These are phyloP conservation scores for Coturnix japonica DNA, from an alignment of 2,113 vertebrate species.

Conservation along the genomic window DNA sequence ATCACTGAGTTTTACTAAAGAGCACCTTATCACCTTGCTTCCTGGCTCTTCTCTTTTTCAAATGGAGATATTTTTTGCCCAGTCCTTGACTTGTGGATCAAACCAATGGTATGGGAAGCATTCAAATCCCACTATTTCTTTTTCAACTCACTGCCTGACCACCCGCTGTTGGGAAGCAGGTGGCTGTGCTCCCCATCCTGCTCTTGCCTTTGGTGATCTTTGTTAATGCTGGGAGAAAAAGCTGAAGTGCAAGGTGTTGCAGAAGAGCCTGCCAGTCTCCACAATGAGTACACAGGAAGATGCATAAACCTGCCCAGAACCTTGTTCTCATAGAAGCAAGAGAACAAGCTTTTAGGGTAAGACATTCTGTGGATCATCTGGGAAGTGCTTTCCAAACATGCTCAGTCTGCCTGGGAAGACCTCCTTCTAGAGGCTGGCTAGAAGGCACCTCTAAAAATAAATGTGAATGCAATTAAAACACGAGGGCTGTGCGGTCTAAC, in stretches of 20 bases:
- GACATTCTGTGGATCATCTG: neutral
- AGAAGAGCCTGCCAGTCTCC: neutral
- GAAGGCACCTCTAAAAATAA: neutral
- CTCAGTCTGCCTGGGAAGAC: neutral
- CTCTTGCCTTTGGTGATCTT: neutral
- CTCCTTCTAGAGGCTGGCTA: neutral
- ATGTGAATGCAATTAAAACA: neutral
- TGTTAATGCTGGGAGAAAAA: neutral
- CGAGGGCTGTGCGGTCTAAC: neutral
- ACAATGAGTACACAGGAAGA: rapidly evolving
- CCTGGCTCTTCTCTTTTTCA: neutral
- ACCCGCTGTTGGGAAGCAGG: neutral
- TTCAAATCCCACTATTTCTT: rapidly evolving
- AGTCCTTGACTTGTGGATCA: neutral
- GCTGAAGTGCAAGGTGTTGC: neutral
- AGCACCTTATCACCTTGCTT: neutral
- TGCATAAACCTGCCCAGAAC: neutral
- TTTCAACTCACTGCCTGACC: neutral
- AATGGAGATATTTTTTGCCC: neutral
- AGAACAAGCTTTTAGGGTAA: no score
- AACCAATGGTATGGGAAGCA: neutral
- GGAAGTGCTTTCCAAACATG: neutral
- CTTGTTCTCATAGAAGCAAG: neutral
- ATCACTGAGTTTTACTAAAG: neutral
- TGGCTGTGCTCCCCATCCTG: neutral